Conservation (phyloP, 2,113 vertebrate species). For the Peromyscus leucopus region DNA sequence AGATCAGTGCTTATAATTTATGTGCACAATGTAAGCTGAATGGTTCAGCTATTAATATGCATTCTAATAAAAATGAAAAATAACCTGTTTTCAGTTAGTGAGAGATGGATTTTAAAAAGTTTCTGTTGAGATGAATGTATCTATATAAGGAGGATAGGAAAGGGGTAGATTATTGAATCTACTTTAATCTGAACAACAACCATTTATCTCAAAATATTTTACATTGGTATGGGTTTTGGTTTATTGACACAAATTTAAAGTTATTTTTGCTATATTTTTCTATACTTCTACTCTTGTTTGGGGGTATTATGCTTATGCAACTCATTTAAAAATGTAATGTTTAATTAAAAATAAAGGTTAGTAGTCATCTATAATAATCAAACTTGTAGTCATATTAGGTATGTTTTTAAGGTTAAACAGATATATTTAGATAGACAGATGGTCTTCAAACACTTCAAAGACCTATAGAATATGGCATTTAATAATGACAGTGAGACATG, state of each 20-base stretch:
- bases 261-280: background rate
- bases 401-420: background rate
- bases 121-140: constrained; percentile 63
- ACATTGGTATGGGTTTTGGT: background rate
- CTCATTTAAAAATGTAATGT: background rate
- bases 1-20: constrained; percentile 53
- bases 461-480: too few species aligned
- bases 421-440: too few species aligned
- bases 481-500: too few species aligned
- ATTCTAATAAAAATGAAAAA: constrained; percentile 73
- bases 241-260: background rate
- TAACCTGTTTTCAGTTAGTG: constrained; percentile 74
- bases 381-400: background rate
- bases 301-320: background rate
- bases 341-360: background rate
- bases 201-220: background rate
- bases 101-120: constrained; percentile 58
- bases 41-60: constrained; percentile 65
- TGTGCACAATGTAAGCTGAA: constrained; percentile 43
- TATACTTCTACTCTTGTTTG: background rate
- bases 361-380: background rate
- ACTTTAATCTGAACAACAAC: background rate
- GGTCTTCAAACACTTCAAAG: too few species aligned
- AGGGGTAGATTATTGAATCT: background rate
- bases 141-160: background rate